A percentile compares a stretch with the other conserved stretches of the same genome.
phyloP scores from a whole-genome alignment of 2,113 vertebrate genomes.

The Osmerus mordax region DNA sequence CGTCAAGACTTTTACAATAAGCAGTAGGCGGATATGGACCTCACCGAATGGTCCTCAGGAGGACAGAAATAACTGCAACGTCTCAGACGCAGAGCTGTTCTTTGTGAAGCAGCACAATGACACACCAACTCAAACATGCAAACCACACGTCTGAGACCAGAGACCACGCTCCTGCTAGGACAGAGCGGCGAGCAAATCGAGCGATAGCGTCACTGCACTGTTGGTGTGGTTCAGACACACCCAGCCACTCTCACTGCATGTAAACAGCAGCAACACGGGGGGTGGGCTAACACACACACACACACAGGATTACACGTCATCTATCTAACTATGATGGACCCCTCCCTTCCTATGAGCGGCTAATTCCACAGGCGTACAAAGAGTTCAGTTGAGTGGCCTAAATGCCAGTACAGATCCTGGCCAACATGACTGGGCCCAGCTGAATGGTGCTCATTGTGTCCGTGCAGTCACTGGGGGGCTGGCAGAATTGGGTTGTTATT shows the following conservation, averaged over 20 bases:
- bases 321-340: slow-evolving; percentile 43
- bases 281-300: slow-evolving; percentile 14
- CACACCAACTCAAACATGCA: too few relatives aligned
- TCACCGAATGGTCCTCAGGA: too few relatives aligned
- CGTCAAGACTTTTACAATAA: not conserved
- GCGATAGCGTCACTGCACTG: not conserved
- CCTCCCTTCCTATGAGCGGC: slow-evolving; percentile 49
- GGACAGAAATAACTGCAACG: too few relatives aligned
- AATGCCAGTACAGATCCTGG: slow-evolving; percentile 65
- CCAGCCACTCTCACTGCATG: slow-evolving; percentile 25
- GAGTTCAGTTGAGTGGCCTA: slow-evolving; percentile 65
- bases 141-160: too few relatives aligned
- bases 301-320: slow-evolving; percentile 29
- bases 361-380: slow-evolving; percentile 63
- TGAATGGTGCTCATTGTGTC: slow-evolving; percentile 75
- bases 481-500: slow-evolving; percentile 62
- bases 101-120: too few relatives aligned
- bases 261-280: slow-evolving; percentile 3
- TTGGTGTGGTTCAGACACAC: slow-evolving; percentile 20
- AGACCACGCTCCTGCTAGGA: too few relatives aligned
- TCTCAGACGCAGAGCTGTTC: too few relatives aligned
- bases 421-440: slow-evolving; percentile 53
- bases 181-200: too few relatives aligned
- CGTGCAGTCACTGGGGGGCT: slow-evolving; percentile 62
- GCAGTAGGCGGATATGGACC: not conserved